Evolutionary conservation across 2,888 invertebrate species (phyloP), one percentile per base, ranked within the genome.

Genomic region (Dryococelus australis): DNA sequence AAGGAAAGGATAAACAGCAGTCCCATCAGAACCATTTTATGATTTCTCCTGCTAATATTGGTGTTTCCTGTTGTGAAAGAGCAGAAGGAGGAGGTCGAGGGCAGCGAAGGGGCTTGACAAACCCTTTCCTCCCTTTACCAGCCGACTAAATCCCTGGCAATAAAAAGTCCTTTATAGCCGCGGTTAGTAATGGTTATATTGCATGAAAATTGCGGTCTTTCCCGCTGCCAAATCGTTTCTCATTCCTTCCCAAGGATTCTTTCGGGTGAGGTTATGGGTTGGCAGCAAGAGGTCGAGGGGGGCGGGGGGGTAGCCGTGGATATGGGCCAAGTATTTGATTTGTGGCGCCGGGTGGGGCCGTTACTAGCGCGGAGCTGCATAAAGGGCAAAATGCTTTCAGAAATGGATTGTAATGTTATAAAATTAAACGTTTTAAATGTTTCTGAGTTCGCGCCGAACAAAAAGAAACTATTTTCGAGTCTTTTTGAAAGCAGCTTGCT

Each of bases 101-200:
- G 65, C n/a, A n/a, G 65, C 65, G 65, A 65, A 65, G 65, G 65
- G 65, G 20, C 8, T 65, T 65, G 24, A 65, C 65, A 65, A 65
- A n/a, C n/a, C 16, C 65, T 24, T 20, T 9, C 65, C 65, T 51
- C 65, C 65, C n/a, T n/a, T 65, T 65, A 65, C 65, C 65, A 65
- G 24, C 65, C 24, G 65, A 65, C 65, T 65, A 65, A 65, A 65
- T 65, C 65, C 65, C 65, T 65, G n/a, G 65, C 65, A 65, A n/a
- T n/a, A 65, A 65, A 65, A 65, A 65, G 65, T 65, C 65, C 65
- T 65, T 65, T 65, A 65, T 65, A 65, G 65, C 65, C 8, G 65
- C n/a, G 65, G 65, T 65, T 65, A 65, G 65, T 65, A 65, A 65
- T 65, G 65, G 65, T 65, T 65, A 65, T 65, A 65, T 65, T 65